A percentile compares a stretch with the other conserved stretches of the same genome.
These are phyloP conservation scores for Oeneis ivallda DNA, from an alignment of 2,888 invertebrate species.

Conservation along the genomic window DNA sequence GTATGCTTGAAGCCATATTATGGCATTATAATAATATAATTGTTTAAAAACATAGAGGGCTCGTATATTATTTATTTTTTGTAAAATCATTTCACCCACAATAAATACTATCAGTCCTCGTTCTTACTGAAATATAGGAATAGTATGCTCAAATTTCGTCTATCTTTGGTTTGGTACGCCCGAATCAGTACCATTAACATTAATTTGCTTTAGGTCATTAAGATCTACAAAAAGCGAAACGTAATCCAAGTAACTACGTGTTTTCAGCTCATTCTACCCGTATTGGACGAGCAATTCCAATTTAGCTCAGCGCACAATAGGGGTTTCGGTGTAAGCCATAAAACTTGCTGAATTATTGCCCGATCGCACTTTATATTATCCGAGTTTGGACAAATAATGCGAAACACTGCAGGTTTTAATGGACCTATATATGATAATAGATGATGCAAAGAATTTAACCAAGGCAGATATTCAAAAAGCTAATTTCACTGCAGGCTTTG, in stretches of 20 bases:
- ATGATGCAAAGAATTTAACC: slow-evolving; percentile 20
- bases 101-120: neutral
- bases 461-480: slow-evolving; percentile 25
- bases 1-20: too few relatives aligned
- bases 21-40: too few relatives aligned
- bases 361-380: slow-evolving; percentile 38
- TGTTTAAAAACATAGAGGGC: too few relatives aligned
- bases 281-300: slow-evolving; percentile 39
- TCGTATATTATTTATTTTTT: too few relatives aligned
- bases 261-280: slow-evolving; percentile 40
- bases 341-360: slow-evolving; percentile 42
- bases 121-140: neutral
- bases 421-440: slow-evolving; percentile 20
- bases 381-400: slow-evolving; percentile 39
- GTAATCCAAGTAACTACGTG: slow-evolving; percentile 22
- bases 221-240: slow-evolving; percentile 13
- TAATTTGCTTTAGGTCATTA: slow-evolving; percentile 12
- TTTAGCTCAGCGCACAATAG: slow-evolving; percentile 40
- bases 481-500: too few relatives aligned
- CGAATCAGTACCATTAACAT: slow-evolving; percentile 5
- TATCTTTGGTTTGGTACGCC: slow-evolving; percentile 3
- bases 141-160: neutral
- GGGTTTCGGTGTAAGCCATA: slow-evolving; percentile 38
- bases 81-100: too few relatives aligned
- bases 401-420: slow-evolving; percentile 33